These are phyloP conservation scores for Cenopis cana DNA, from an alignment of 2,888 invertebrate species.

Conservation along the genomic window DNA sequence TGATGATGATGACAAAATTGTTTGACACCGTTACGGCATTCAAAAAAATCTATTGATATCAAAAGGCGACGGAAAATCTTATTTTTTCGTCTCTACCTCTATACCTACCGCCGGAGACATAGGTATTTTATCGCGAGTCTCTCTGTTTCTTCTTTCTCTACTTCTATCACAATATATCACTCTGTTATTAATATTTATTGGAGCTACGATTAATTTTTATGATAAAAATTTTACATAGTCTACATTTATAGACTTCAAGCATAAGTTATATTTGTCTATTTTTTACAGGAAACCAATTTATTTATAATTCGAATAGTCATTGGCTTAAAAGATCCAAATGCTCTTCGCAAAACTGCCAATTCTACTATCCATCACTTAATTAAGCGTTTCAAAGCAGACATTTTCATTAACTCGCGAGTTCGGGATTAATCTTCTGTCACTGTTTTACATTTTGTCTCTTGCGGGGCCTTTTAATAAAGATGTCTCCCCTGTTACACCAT, in stretches of 20 bases:
- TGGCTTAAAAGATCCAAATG: not conserved
- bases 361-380: slow-evolving; percentile 38
- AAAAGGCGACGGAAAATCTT: no score
- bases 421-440: slow-evolving; percentile 43
- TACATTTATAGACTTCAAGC: not conserved
- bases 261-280: not conserved
- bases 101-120: no score
- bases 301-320: not conserved
- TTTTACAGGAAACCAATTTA: not conserved
- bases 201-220: no score
- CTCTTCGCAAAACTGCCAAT: slow-evolving; percentile 1
- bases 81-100: no score
- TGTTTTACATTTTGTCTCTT: slow-evolving; percentile 37
- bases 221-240: not conserved
- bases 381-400: slow-evolving; percentile 35
- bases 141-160: no score
- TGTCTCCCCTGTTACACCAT: slow-evolving; percentile 36
- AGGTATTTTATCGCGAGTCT: no score
- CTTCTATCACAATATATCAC: no score
- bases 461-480: slow-evolving; percentile 40
- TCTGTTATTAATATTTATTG: no score
- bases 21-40: no score
- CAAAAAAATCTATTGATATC: no score
- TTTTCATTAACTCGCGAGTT: slow-evolving; percentile 41
- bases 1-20: no score